Evolutionary conservation across 1,140 invertebrate genomes (phyloP).

Genomic region (Elymnias hypermnestra): DNA sequence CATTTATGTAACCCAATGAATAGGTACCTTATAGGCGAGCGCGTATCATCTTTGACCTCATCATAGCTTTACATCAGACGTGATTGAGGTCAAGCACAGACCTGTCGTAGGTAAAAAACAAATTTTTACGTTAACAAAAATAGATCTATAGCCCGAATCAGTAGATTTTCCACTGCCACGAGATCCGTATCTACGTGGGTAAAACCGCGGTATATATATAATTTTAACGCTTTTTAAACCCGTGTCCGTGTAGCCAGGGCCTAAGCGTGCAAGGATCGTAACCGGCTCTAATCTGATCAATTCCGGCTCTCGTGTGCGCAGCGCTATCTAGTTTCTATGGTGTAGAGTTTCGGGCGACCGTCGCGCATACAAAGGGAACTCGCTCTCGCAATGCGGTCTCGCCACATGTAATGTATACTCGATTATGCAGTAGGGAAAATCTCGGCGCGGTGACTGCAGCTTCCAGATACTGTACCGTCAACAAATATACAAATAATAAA

Average conservation of each 20-base stretch:
- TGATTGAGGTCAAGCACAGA: too few species aligned
- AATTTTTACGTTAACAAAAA: too few species aligned
- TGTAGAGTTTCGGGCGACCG: constrained; percentile 47
- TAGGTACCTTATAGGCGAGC: too few species aligned
- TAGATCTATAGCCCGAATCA: too few species aligned
- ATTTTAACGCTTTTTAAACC: neutral
- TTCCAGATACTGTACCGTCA: neutral
- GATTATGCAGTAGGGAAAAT: constrained; percentile 23
- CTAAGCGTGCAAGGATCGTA: constrained; percentile 2
- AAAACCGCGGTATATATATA: too few species aligned
- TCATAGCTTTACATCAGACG: too few species aligned
- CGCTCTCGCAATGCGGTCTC: constrained; percentile 32
- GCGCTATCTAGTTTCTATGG: constrained; percentile 46
- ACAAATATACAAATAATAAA: too few species aligned
- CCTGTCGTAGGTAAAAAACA: too few species aligned
- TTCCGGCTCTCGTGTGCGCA: constrained; percentile 35
- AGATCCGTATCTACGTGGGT: too few species aligned
- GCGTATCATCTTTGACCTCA: too few species aligned
- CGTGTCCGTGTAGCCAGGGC: neutral
- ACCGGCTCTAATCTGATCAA: constrained; percentile 40
- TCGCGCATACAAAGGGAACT: constrained; percentile 48
- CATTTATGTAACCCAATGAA: too few species aligned
- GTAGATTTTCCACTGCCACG: too few species aligned
- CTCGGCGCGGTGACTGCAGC: constrained; percentile 1
- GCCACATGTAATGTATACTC: constrained; percentile 53